Evolutionary conservation across 2,888 invertebrate genomes (phyloP).

Genomic region (Scaptomyza parva): DNA sequence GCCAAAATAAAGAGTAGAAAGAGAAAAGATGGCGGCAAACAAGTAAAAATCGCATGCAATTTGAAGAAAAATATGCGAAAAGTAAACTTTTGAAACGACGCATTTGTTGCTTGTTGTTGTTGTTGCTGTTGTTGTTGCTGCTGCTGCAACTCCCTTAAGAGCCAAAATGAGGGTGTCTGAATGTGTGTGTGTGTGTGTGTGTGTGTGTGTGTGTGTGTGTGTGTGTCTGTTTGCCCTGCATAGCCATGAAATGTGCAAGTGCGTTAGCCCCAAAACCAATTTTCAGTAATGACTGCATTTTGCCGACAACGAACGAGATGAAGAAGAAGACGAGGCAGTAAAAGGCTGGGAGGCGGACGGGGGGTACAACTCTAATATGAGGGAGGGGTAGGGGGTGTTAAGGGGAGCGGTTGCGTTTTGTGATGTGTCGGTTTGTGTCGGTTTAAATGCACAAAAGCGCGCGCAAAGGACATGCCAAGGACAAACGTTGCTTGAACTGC

Average conservation of each 20-base stretch:
- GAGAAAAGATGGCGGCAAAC: slow-evolving; percentile 67
- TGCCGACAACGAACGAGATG: slow-evolving; percentile 57
- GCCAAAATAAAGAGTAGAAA: slow-evolving; percentile 41
- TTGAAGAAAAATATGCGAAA: slow-evolving; percentile 79
- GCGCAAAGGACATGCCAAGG: slow-evolving; percentile 80
- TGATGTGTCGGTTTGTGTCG: slow-evolving; percentile 62
- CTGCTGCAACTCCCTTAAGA: slow-evolving; percentile 25
- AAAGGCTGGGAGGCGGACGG: not conserved
- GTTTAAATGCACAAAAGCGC: slow-evolving; percentile 80
- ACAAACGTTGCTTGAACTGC: slow-evolving; percentile 80
- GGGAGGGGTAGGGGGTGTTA: not conserved
- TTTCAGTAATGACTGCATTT: slow-evolving; percentile 83
- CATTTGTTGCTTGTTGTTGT: slow-evolving; percentile 59
- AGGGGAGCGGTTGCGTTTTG: not conserved
- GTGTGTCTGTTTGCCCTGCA: slow-evolving; percentile 56
- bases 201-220: slow-evolving; percentile 13
- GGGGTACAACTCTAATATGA: slow-evolving; percentile 1
- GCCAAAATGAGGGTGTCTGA: slow-evolving; percentile 19
- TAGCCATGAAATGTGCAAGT: slow-evolving; percentile 79
- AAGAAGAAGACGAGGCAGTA: not conserved
- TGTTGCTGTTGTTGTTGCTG: slow-evolving; percentile 17
- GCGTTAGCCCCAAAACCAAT: slow-evolving; percentile 82
- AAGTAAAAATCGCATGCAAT: slow-evolving; percentile 79
- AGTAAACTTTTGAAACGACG: slow-evolving; percentile 80
- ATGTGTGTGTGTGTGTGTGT: not conserved